Conservation (phyloP, 1,140 invertebrate genomes). For the Pantala flavescens region DNA sequence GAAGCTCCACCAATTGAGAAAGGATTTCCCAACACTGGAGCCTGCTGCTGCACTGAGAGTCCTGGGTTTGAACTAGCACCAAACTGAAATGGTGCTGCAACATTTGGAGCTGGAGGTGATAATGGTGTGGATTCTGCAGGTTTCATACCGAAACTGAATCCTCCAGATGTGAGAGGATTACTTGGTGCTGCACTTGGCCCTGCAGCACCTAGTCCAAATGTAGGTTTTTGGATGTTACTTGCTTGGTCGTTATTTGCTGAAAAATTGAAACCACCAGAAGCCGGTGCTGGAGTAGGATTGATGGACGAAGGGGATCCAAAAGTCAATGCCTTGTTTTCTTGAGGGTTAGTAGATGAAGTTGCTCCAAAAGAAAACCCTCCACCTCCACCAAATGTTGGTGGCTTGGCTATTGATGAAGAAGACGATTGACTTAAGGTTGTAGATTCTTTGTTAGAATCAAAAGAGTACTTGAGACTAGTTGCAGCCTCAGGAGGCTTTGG, state of each 20-base stretch:
- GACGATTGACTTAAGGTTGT: background rate
- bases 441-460: background rate
- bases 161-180: background rate
- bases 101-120: background rate
- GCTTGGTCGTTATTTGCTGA: background rate
- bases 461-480: background rate
- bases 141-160: slow-evolving; percentile 11
- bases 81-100: slow-evolving; percentile 31
- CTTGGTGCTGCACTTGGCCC: background rate
- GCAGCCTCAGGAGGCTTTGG: background rate
- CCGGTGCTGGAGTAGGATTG: background rate
- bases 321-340: background rate
- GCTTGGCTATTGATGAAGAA: background rate
- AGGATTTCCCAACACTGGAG: background rate
- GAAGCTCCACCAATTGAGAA: background rate
- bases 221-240: background rate
- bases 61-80: slow-evolving; percentile 16
- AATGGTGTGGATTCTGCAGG: background rate
- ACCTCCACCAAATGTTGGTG: background rate
- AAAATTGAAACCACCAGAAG: background rate
- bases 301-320: background rate
- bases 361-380: background rate
- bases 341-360: background rate
- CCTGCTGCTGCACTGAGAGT: background rate
- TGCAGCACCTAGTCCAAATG: background rate